These are phyloP conservation scores for Phrynocephalus guinanensis DNA, from an alignment of 2,797 vertebrate species.

Conservation along the genomic window DNA sequence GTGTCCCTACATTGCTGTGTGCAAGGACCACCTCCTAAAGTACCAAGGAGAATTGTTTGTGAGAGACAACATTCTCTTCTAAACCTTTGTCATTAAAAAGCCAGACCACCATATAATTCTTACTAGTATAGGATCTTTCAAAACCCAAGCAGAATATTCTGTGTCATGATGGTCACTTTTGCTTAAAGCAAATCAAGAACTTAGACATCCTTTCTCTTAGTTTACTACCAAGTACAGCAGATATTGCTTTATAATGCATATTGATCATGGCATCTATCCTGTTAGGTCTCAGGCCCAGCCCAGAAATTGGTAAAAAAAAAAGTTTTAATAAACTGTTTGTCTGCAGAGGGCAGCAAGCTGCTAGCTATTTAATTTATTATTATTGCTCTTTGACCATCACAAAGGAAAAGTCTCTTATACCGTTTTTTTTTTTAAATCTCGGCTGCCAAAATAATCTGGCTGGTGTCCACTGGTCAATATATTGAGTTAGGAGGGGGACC, in stretches of 20 bases:
- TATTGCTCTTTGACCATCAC: neutral
- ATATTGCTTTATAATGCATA: no score
- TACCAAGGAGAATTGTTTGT: constrained; percentile 26
- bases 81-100: neutral
- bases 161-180: neutral
- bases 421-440: neutral
- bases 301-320: neutral
- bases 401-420: neutral
- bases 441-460: neutral
- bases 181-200: neutral
- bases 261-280: neutral
- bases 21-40: constrained; percentile 86
- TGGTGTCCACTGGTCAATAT: neutral
- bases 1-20: constrained; percentile 87
- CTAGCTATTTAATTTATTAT: neutral
- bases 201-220: neutral
- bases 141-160: neutral
- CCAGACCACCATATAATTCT: neutral
- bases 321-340: neutral
- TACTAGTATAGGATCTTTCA: neutral
- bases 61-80: constrained; percentile 1
- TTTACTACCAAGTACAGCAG: neutral
- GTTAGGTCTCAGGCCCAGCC: neutral
- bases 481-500: neutral
- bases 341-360: neutral